A percentile compares a stretch with the other conserved stretches of the same genome.
Conservation (phyloP, 1,140 invertebrate species). For the Nephila pilipes region DNA sequence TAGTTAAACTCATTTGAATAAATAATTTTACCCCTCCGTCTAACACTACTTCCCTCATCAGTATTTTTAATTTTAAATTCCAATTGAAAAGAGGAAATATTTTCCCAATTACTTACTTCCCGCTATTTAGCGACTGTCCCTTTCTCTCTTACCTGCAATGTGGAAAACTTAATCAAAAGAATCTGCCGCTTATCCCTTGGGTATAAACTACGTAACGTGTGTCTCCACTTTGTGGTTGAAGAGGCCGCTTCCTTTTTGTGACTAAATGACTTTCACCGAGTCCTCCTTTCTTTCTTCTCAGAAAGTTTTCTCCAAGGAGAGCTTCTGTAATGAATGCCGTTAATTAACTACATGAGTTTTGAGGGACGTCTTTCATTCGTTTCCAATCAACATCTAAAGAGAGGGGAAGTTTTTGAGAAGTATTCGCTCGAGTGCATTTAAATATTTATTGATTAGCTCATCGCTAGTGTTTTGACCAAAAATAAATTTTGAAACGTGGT, state of each 20-base stretch:
- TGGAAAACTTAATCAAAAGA: slow-evolving; percentile 30
- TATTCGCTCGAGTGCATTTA: background rate
- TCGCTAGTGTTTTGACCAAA: background rate
- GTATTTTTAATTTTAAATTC: slow-evolving; percentile 20
- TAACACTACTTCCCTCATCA: background rate
- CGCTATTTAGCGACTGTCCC: background rate
- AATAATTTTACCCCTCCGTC: background rate
- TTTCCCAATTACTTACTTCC: slow-evolving; percentile 54
- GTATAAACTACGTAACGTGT: background rate
- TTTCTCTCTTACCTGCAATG: background rate
- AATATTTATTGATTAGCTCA: background rate
- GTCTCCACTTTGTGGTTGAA: background rate
- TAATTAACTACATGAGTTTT: slow-evolving; percentile 32
- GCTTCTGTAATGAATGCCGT: slow-evolving; percentile 34
- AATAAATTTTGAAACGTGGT: no score
- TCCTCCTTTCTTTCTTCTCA: slow-evolving; percentile 41
- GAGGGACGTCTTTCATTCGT: slow-evolving; percentile 23
- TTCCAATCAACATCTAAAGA: background rate
- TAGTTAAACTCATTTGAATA: background rate
- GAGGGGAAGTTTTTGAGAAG: background rate
- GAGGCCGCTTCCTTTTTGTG: background rate
- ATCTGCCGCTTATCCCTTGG: slow-evolving; percentile 37
- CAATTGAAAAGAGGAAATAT: slow-evolving; percentile 36
- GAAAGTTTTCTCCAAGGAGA: slow-evolving; percentile 17
- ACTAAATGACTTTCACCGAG: slow-evolving; percentile 15